Percentiles rank a stretch among this genome's conserved stretches.
Conservation (phyloP, 2,797 vertebrate species). For the Neoniphon sammara region DNA sequence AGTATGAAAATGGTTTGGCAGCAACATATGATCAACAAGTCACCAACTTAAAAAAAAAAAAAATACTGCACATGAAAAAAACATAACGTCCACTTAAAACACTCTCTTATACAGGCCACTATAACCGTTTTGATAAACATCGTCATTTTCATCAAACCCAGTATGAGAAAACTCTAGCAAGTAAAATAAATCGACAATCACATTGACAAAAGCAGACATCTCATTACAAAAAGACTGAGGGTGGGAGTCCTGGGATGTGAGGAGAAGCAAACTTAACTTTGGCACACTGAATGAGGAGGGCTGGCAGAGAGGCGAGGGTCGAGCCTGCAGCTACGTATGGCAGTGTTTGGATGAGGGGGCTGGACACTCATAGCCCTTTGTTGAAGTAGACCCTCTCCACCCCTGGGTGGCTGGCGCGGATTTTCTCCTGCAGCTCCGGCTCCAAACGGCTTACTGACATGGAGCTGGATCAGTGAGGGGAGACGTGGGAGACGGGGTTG, state of each 20-base stretch:
- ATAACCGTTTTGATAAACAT: slow-evolving; percentile 40
- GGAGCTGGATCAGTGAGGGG: slow-evolving; percentile 81
- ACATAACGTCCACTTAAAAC: slow-evolving; percentile 45
- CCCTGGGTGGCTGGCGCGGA: slow-evolving; percentile 85
- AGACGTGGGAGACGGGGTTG: slow-evolving; percentile 16
- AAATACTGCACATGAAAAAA: slow-evolving; percentile 45
- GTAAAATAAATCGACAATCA: slow-evolving; percentile 65
- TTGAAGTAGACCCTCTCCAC: slow-evolving; percentile 95
- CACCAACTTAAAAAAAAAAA: slow-evolving; percentile 39
- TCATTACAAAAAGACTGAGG: slow-evolving; percentile 61
- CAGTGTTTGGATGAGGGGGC: slow-evolving; percentile 62
- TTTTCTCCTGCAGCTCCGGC: slow-evolving; percentile 91
- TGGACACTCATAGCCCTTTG: slow-evolving; percentile 91
- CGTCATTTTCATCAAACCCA: slow-evolving; percentile 49
- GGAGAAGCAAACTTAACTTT: slow-evolving; percentile 81
- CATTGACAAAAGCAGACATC: slow-evolving; percentile 61
- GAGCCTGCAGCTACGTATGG: slow-evolving; percentile 67
- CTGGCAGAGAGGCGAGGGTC: slow-evolving; percentile 59
- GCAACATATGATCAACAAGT: slow-evolving; percentile 47
- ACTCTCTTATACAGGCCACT: slow-evolving; percentile 45
- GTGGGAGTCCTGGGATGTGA: slow-evolving; percentile 49
- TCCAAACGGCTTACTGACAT: slow-evolving; percentile 93
- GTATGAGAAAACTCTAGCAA: slow-evolving; percentile 42
- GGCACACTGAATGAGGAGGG: slow-evolving; percentile 81
- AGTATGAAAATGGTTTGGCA: slow-evolving; percentile 56